phyloP scores from a whole-genome alignment of 2,797 vertebrate species.

The Lithobates sylvaticus region DNA sequence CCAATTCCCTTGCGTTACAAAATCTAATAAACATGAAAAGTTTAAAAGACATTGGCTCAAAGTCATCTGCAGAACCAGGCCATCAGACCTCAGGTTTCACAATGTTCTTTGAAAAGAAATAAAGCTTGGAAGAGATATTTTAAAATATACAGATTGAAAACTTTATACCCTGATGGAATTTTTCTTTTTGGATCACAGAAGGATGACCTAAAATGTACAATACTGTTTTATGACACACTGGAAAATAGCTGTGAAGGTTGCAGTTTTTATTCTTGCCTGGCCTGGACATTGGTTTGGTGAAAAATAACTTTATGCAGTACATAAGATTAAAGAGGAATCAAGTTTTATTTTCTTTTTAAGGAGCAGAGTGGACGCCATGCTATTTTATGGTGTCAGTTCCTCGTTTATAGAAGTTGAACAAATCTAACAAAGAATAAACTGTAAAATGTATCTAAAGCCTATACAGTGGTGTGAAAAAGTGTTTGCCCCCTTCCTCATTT shows the following conservation, averaged over 20 bases:
- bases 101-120: conserved; percentile 21
- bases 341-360: too few relatives aligned
- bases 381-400: too few relatives aligned
- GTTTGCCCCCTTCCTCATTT: too few relatives aligned
- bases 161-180: conserved; percentile 1
- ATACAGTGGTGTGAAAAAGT: too few relatives aligned
- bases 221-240: background rate
- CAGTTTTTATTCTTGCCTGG: background rate
- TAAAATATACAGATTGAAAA: background rate
- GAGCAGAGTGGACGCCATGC: too few relatives aligned
- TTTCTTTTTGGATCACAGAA: background rate
- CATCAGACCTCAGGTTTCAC: conserved; percentile 10
- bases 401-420: too few relatives aligned
- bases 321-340: too few relatives aligned
- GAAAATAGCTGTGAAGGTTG: background rate
- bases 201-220: background rate
- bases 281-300: background rate
- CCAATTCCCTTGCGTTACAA: conserved; percentile 9
- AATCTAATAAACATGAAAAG: conserved; percentile 10
- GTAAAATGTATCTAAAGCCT: too few relatives aligned
- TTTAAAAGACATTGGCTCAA: conserved; percentile 18
- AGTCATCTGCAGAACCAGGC: background rate
- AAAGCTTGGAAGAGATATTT: conserved; percentile 23
- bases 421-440: too few relatives aligned
- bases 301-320: background rate